These are phyloP conservation scores for Pholis gunnellus DNA, from an alignment of 2,113 vertebrate species.

Conservation along the genomic window DNA sequence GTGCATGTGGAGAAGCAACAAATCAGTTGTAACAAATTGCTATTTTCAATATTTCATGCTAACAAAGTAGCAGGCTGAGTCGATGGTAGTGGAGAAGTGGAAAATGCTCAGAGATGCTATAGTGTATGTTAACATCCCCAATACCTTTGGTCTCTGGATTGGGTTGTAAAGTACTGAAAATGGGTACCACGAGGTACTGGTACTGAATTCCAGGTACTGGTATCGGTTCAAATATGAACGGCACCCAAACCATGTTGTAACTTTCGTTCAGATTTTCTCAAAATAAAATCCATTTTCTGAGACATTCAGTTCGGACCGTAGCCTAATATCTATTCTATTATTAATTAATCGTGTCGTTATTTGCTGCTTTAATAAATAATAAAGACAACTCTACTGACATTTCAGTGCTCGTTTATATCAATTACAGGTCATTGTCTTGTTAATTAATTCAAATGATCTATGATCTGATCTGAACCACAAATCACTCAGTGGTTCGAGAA, in stretches of 20 bases:
- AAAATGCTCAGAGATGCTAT: conserved; percentile 19
- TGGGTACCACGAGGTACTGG: background rate
- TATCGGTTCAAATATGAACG: background rate
- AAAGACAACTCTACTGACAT: background rate
- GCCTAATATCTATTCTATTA: conserved; percentile 1
- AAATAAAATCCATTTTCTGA: conserved; percentile 22
- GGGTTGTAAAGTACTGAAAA: background rate
- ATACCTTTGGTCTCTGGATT: background rate
- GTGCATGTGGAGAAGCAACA: background rate
- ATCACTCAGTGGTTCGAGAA: background rate
- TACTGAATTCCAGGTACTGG: background rate
- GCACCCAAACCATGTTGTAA: background rate
- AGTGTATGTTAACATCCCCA: background rate
- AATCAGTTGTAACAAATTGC: conserved; percentile 20
- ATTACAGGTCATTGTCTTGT: conserved; percentile 32
- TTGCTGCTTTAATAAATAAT: conserved; percentile 22
- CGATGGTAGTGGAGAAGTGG: background rate
- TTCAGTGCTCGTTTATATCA: conserved; percentile 24
- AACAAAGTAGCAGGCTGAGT: conserved; percentile 17
- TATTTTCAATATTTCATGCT: conserved; percentile 33
- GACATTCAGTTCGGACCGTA: background rate
- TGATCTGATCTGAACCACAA: background rate
- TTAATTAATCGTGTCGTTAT: conserved; percentile 25
- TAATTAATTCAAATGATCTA: conserved; percentile 37
- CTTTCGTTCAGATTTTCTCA: background rate